Evolutionary conservation across 2,797 vertebrate genomes (phyloP).

Genomic region (Oreochromis grahami): DNA sequence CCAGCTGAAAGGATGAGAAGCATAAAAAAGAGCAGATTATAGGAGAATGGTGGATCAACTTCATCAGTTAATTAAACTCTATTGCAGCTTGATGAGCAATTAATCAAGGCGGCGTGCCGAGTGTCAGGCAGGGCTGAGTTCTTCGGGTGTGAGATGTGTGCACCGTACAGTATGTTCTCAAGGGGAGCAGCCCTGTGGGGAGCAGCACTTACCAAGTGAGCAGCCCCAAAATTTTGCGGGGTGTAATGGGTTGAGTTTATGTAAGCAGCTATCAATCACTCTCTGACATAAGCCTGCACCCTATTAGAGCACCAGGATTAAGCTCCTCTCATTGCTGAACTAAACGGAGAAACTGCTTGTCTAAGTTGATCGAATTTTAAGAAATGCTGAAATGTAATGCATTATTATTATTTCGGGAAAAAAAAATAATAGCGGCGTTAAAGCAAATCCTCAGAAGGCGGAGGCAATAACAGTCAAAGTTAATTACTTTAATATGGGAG

Average conservation of each 20-base stretch:
- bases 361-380: constrained; percentile 43
- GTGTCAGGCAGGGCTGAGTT: constrained; percentile 65
- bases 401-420: constrained; percentile 15
- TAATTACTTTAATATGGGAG: constrained; percentile 29
- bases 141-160: constrained; percentile 31
- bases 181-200: constrained; percentile 33
- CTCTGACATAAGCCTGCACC: constrained; percentile 59
- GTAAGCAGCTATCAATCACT: constrained; percentile 72
- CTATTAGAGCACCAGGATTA: constrained; percentile 62
- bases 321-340: constrained; percentile 28
- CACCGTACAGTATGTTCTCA: constrained; percentile 41
- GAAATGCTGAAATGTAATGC: constrained; percentile 18
- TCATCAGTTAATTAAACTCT: constrained; percentile 82
- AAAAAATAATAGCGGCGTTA: constrained; percentile 4
- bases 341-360: constrained; percentile 31
- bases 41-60: constrained; percentile 70
- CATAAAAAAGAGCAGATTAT: constrained; percentile 63
- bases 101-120: constrained; percentile 74
- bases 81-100: constrained; percentile 81
- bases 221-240: constrained; percentile 53
- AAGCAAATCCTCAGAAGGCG: background rate
- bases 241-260: constrained; percentile 60
- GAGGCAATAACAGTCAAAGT: constrained; percentile 22
- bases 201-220: constrained; percentile 54
- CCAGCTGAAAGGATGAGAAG: constrained; percentile 66